A percentile compares a stretch with the other conserved stretches of the same genome.
Conservation (phyloP, 2,888 invertebrate genomes). For the Byasa hedistus region DNA sequence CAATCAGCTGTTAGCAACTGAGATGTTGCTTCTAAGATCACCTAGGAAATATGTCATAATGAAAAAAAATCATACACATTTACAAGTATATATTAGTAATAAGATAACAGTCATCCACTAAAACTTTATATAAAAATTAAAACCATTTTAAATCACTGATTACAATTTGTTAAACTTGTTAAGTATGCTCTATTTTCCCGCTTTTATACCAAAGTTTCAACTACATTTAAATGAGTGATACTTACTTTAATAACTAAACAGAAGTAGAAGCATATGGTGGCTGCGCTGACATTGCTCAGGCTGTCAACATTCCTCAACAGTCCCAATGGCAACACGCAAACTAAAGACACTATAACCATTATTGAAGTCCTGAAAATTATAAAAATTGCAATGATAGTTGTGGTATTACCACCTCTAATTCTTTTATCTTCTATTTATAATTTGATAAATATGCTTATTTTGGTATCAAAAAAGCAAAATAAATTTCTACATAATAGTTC, state of each 20-base stretch:
- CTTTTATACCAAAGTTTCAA: background rate
- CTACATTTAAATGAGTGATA: background rate
- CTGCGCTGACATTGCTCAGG: slow-evolving; percentile 90
- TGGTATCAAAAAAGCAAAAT: no score
- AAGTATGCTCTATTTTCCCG: no score
- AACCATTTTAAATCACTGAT: no score
- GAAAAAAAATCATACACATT: background rate
- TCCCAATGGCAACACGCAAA: slow-evolving; percentile 94
- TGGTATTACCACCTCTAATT: background rate
- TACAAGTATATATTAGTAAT: background rate
- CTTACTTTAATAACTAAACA: slow-evolving; percentile 91
- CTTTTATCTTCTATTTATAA: background rate
- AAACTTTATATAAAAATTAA: no score
- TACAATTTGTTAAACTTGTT: no score
- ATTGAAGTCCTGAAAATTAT: slow-evolving; percentile 79
- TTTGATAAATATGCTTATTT: no score
- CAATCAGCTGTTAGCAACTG: slow-evolving; percentile 88
- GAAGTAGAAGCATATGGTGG: slow-evolving; percentile 94
- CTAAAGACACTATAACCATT: slow-evolving; percentile 85
- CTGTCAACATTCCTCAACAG: slow-evolving; percentile 94
- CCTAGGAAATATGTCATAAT: slow-evolving; percentile 64
- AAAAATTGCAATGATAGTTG: background rate
- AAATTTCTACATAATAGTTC: no score
- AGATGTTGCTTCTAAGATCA: slow-evolving; percentile 88
- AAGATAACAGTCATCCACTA: no score